These are phyloP conservation scores for Drosophila obscura DNA, from an alignment of 1,140 invertebrate species.

Conservation along the genomic window DNA sequence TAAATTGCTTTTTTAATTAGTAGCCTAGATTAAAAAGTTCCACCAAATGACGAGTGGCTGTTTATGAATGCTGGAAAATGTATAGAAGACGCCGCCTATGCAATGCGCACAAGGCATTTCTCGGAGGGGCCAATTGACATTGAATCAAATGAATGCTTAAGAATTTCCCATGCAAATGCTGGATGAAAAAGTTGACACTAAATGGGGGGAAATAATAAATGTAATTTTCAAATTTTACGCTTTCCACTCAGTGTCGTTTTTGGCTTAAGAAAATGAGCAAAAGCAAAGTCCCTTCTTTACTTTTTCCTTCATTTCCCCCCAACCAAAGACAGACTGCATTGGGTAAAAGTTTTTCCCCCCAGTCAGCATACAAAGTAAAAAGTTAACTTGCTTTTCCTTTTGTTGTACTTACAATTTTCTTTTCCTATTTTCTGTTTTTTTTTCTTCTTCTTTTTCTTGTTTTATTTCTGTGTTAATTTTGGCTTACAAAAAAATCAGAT, in stretches of 20 bases:
- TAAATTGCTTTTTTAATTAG: slow-evolving; percentile 68
- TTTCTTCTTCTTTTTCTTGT: neutral
- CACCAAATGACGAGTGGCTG: neutral
- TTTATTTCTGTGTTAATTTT: slow-evolving; percentile 22
- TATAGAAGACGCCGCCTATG: neutral
- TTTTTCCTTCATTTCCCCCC: neutral
- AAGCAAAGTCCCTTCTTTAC: neutral
- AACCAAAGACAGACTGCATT: slow-evolving; percentile 29
- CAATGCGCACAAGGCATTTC: slow-evolving; percentile 34
- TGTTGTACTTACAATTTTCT: slow-evolving; percentile 3
- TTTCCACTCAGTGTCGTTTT: slow-evolving; percentile 18
- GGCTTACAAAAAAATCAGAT: too few relatives aligned
- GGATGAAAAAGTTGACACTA: slow-evolving; percentile 37
- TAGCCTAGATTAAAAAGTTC: slow-evolving; percentile 59
- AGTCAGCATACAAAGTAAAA: slow-evolving; percentile 54
- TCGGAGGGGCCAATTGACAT: slow-evolving; percentile 22
- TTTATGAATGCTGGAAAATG: slow-evolving; percentile 12
- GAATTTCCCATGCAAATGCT: slow-evolving; percentile 23
- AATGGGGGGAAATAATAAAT: slow-evolving; percentile 62
- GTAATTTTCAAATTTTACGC: slow-evolving; percentile 58
- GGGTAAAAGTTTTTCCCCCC: slow-evolving; percentile 40
- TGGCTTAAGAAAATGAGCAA: slow-evolving; percentile 58
- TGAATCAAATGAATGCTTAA: slow-evolving; percentile 32
- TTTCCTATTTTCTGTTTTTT: neutral
- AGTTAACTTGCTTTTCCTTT: slow-evolving; percentile 47